phyloP scores from a whole-genome alignment of 2,888 invertebrate genomes.

The Acanthosepion esculentum region DNA sequence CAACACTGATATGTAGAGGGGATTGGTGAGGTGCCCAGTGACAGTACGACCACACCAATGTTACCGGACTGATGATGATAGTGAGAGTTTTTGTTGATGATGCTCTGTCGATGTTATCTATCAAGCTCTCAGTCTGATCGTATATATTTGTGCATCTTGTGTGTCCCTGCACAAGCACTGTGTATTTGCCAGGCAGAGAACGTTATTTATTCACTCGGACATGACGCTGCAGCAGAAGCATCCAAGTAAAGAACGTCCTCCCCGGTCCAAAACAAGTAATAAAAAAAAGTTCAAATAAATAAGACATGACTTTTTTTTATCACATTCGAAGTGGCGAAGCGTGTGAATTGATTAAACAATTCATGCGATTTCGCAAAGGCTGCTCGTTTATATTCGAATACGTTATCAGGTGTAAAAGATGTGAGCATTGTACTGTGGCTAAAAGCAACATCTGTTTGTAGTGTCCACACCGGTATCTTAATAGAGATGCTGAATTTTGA shows the following conservation, averaged over 20 bases:
- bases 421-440: neutral
- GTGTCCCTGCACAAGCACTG: too few species aligned
- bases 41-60: too few species aligned
- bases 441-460: neutral
- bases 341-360: neutral
- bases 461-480: neutral
- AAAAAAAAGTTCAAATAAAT: neutral
- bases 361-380: neutral
- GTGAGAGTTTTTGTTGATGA: too few species aligned
- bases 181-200: too few species aligned
- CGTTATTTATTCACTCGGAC: neutral
- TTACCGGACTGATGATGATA: too few species aligned
- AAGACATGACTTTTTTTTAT: neutral
- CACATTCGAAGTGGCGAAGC: conserved; percentile 9
- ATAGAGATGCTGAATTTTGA: neutral
- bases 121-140: too few species aligned
- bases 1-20: too few species aligned
- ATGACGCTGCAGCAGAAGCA: neutral
- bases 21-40: too few species aligned
- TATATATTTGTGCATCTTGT: too few species aligned
- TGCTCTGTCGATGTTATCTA: too few species aligned
- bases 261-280: neutral
- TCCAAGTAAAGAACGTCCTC: neutral
- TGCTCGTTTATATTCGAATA: neutral
- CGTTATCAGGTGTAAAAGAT: neutral